Conservation (phyloP, 2,797 vertebrate genomes). For the Morelia viridis region DNA sequence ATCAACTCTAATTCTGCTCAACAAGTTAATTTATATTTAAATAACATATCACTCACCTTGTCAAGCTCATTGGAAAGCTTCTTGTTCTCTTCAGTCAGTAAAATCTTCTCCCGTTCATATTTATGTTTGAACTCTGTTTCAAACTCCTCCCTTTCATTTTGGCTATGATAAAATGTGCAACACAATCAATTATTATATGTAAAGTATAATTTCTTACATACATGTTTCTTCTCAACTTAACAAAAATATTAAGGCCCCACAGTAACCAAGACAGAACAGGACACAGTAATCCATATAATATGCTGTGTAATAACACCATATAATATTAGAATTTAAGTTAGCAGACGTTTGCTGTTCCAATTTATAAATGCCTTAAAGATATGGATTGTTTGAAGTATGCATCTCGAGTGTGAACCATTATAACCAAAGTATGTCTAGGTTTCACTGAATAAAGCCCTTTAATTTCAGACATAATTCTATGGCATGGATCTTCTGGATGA, state of each 20-base stretch:
- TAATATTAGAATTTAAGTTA: constrained; percentile 10
- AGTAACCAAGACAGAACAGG: background rate
- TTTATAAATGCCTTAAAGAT: background rate
- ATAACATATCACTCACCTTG: constrained; percentile 80
- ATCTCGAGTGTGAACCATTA: background rate
- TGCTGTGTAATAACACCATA: background rate
- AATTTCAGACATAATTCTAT: background rate
- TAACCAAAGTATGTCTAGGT: background rate
- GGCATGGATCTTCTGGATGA: background rate
- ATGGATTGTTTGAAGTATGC: constrained; percentile 8
- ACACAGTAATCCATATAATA: background rate
- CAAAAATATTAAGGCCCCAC: background rate
- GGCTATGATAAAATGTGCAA: constrained; percentile 72
- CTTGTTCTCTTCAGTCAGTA: constrained; percentile 90
- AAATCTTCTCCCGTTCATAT: constrained; percentile 87
- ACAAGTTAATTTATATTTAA: background rate
- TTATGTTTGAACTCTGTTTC: constrained; percentile 92
- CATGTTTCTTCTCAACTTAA: background rate
- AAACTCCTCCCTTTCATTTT: constrained; percentile 93
- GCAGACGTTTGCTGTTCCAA: background rate
- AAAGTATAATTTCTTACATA: background rate
- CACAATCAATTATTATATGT: constrained; percentile 28
- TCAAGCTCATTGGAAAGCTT: constrained; percentile 93
- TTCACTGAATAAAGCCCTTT: background rate
- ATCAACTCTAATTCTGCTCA: background rate